Evolutionary conservation across 30 jellyfish, hydroid and myxozoan genomes (phyloP).

Genomic region (Clytia hemisphaerica): DNA sequence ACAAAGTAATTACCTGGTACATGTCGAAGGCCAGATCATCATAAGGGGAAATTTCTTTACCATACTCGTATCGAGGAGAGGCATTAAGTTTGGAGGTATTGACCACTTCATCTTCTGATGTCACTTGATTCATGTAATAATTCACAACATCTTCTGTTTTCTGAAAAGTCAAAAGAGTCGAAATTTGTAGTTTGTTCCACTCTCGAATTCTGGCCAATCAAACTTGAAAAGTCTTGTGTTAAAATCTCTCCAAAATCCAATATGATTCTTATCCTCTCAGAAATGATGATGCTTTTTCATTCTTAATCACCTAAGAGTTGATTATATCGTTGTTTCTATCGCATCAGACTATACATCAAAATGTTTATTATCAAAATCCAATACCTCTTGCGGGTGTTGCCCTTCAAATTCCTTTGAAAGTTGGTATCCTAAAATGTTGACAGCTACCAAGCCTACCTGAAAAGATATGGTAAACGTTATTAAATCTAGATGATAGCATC

Average conservation of each 20-base stretch:
- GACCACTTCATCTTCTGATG: conserved; percentile 11
- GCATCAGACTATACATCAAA: too few species aligned
- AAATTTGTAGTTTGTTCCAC: background rate
- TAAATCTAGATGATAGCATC: background rate
- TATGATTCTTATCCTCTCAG: too few species aligned
- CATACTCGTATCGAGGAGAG: conserved; percentile 50
- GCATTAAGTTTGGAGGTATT: background rate
- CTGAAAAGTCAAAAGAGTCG: conserved; percentile 1
- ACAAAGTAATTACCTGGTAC: conserved; percentile 48
- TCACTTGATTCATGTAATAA: conserved; percentile 31
- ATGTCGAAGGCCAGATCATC: conserved; percentile 84
- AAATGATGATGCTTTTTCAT: too few species aligned
- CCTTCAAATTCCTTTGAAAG: background rate
- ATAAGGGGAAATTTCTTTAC: conserved; percentile 64
- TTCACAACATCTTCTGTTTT: conserved; percentile 46
- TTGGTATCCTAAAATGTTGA: conserved; percentile 10
- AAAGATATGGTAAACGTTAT: background rate
- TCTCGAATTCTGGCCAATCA: too few species aligned
- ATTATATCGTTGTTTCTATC: too few species aligned
- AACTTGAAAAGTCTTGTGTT: too few species aligned
- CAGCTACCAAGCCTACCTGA: conserved; percentile 27
- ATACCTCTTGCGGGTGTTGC: background rate
- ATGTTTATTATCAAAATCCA: too few species aligned
- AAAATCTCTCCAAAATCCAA: too few species aligned
- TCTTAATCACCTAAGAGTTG: too few species aligned